These are phyloP conservation scores for Myripristis murdjan DNA, from an alignment of 2,797 vertebrate species.

Conservation along the genomic window DNA sequence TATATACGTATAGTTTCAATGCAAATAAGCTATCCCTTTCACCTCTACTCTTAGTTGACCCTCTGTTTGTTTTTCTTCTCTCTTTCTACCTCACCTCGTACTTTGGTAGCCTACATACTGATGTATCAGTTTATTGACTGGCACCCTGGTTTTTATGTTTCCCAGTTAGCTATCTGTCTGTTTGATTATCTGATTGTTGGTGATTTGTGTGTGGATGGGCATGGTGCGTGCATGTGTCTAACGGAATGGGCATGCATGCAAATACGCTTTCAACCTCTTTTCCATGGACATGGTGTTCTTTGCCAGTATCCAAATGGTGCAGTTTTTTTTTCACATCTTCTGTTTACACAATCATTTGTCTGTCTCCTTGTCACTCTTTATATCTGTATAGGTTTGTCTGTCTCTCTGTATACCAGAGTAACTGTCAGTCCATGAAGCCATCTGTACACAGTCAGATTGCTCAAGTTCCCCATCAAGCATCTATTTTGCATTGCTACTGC, in stretches of 20 bases:
- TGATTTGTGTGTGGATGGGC: conserved; percentile 50
- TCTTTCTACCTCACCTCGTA: conserved; percentile 7
- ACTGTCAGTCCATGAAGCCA: conserved; percentile 29
- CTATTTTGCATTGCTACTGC: conserved; percentile 31
- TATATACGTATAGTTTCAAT: neutral
- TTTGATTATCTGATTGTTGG: conserved; percentile 59
- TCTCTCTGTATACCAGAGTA: conserved; percentile 23
- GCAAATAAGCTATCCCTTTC: neutral
- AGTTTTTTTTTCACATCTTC: neutral
- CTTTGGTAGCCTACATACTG: conserved; percentile 23
- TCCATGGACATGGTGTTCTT: conserved; percentile 24
- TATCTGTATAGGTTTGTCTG: neutral
- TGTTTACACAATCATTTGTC: conserved; percentile 7
- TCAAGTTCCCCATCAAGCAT: conserved; percentile 31
- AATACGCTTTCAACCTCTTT: conserved; percentile 31
- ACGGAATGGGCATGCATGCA: conserved; percentile 31
- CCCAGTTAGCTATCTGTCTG: conserved; percentile 53
- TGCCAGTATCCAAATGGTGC: neutral
- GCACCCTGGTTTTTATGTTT: conserved; percentile 39
- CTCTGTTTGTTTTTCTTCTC: conserved; percentile 7
- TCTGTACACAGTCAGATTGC: conserved; percentile 37
- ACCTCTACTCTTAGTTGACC: conserved; percentile 22
- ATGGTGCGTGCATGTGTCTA: conserved; percentile 19
- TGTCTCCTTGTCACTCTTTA: conserved; percentile 26
- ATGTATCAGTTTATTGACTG: conserved; percentile 61